phyloP scores from a whole-genome alignment of 30 jellyfish, hydroid and myxozoan genomes.

The Nemopilema nomurai region DNA sequence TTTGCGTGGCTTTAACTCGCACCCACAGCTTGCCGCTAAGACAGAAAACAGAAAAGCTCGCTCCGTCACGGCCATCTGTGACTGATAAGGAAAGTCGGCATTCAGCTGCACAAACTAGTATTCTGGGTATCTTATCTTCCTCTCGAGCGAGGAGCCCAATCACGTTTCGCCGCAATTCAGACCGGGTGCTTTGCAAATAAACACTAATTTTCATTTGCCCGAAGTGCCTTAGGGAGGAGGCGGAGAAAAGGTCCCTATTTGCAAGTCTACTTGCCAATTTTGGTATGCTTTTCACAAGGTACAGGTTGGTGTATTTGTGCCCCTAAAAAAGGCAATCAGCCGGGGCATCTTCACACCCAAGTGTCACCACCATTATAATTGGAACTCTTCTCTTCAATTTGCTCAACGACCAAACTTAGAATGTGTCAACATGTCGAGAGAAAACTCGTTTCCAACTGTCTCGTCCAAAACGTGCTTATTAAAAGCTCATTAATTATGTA shows the following conservation, averaged over 20 bases:
- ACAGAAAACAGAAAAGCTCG: background rate
- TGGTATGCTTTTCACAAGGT: too few relatives aligned
- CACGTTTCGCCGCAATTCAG: too few relatives aligned
- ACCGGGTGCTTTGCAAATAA: background rate
- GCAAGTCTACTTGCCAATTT: too few relatives aligned
- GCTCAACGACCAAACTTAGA: background rate
- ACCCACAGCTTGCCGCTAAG: background rate
- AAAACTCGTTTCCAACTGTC: background rate
- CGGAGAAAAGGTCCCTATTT: too few relatives aligned
- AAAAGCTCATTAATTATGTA: conserved; percentile 20
- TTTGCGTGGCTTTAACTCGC: background rate
- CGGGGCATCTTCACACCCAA: background rate
- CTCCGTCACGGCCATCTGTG: background rate
- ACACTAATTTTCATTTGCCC: too few relatives aligned
- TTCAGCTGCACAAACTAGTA: background rate
- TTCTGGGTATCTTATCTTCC: too few relatives aligned
- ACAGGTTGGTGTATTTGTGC: too few relatives aligned
- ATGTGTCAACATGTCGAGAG: background rate
- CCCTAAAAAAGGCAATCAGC: too few relatives aligned
- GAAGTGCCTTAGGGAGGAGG: too few relatives aligned
- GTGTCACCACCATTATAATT: background rate
- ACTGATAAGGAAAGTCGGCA: background rate
- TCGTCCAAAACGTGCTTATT: background rate
- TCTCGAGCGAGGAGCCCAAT: too few relatives aligned
- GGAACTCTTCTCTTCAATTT: background rate